Conservation (phyloP, 2,113 vertebrate species). For the Labeo catla region DNA sequence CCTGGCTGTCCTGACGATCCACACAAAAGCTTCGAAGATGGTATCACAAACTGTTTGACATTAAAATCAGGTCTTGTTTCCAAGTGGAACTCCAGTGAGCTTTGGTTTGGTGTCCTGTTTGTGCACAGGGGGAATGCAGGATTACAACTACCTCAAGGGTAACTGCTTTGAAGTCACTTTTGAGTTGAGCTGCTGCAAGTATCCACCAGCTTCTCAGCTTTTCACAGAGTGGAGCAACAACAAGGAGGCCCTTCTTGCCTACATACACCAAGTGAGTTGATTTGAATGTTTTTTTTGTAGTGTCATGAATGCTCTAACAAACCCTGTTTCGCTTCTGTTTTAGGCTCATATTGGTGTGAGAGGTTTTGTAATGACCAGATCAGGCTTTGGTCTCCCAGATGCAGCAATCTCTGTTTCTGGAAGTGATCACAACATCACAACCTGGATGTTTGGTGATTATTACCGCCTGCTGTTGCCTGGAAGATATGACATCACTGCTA, state of each 20-base stretch:
- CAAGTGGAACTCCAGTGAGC: background rate
- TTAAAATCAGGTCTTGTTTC: background rate
- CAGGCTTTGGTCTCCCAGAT: conserved; percentile 73
- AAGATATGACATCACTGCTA: conserved; percentile 88
- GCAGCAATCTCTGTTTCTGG: conserved; percentile 82
- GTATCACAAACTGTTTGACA: conserved; percentile 85
- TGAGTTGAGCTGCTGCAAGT: conserved; percentile 95
- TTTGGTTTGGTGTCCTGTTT: conserved; percentile 1
- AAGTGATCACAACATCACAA: conserved; percentile 88
- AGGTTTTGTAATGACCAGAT: conserved; percentile 85
- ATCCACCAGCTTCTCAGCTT: conserved; percentile 82
- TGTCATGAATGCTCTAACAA: background rate
- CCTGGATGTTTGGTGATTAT: conserved; percentile 86
- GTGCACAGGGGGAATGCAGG: conserved; percentile 90
- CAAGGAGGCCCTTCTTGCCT: conserved; percentile 85
- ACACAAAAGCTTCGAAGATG: conserved; percentile 82
- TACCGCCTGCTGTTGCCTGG: conserved; percentile 90
- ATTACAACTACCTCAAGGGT: conserved; percentile 92
- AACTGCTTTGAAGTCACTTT: conserved; percentile 94
- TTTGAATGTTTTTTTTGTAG: background rate
- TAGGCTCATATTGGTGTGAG: conserved; percentile 94
- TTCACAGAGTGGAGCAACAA: conserved; percentile 90
- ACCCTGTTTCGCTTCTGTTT: conserved; percentile 5
- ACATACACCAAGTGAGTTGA: conserved; percentile 85
- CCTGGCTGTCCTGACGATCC: conserved; percentile 81